Evolutionary conservation across 2,113 vertebrate species (phyloP).

Genomic region (Crotalus viridis): DNA sequence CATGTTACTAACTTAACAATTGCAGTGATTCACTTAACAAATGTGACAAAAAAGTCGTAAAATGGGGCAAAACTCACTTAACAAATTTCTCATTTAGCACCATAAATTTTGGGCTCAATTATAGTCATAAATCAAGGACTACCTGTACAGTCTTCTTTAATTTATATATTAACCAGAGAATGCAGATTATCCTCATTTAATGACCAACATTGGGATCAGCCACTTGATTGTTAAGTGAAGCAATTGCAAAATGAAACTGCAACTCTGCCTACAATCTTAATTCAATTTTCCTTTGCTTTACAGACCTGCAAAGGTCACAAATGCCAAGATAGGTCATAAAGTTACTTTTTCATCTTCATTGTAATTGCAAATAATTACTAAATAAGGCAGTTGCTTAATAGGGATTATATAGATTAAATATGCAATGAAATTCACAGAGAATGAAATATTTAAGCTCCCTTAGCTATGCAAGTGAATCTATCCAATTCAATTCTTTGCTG

Average conservation of each 20-base stretch:
- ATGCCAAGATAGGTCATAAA: not conserved
- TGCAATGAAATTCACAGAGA: not conserved
- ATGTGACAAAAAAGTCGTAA: too few relatives aligned
- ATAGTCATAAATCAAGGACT: too few relatives aligned
- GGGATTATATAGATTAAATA: not conserved
- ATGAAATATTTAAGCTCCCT: not conserved
- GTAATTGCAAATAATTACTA: not conserved
- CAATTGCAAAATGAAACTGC: not conserved
- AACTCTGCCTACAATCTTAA: not conserved
- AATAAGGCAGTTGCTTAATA: not conserved
- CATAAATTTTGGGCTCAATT: too few relatives aligned
- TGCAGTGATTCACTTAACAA: too few relatives aligned
- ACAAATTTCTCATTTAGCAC: too few relatives aligned
- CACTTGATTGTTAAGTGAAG: not conserved
- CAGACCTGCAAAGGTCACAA: not conserved
- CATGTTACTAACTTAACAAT: too few relatives aligned
- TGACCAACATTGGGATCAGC: not conserved
- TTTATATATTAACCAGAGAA: not conserved
- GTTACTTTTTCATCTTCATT: not conserved
- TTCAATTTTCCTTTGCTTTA: not conserved
- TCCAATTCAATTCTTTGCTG: not conserved
- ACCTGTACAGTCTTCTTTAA: not conserved
- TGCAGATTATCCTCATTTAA: not conserved
- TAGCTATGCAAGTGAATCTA: not conserved
- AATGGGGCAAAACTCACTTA: too few relatives aligned